Conservation (phyloP, 2,888 invertebrate genomes). For the Chloroclystis v-ata region DNA sequence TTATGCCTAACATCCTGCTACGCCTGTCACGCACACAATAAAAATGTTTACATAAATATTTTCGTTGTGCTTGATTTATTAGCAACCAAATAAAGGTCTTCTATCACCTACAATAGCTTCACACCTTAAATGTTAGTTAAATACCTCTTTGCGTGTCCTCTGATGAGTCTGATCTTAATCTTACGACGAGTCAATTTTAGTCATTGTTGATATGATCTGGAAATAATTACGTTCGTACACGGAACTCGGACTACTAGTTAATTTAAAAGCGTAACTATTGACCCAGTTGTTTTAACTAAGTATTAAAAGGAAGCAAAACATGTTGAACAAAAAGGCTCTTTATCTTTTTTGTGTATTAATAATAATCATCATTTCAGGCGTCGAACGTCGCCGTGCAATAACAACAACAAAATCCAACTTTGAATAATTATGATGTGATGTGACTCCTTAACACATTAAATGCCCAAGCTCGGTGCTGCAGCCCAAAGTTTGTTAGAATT, state of each 20-base stretch:
- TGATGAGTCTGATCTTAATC: conserved; percentile 47
- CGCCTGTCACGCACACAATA: conserved; percentile 6
- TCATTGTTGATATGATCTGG: conserved; percentile 54
- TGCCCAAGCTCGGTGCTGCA: no score
- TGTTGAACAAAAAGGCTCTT: no score
- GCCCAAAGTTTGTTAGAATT: no score
- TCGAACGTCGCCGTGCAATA: no score
- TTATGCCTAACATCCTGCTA: conserved; percentile 1
- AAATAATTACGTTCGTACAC: conserved; percentile 51
- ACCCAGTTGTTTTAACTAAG: no score
- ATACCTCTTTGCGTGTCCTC: conserved; percentile 42
- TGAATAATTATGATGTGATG: no score
- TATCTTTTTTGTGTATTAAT: no score
- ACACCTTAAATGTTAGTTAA: conserved; percentile 16
- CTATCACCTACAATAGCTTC: conserved; percentile 1
- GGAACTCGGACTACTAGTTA: conserved; percentile 35
- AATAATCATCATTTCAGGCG: no score
- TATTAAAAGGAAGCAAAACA: not conserved
- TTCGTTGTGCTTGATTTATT: conserved; percentile 1
- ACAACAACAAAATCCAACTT: no score
- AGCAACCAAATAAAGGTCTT: not conserved
- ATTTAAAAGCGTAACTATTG: no score
- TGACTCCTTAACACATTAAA: no score
- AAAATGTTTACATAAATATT: conserved; percentile 6
- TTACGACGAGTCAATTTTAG: conserved; percentile 51